A percentile compares a stretch with the other conserved stretches of the same genome.
Conservation (phyloP, 2,888 invertebrate species). For the Cephus nigrinus region DNA sequence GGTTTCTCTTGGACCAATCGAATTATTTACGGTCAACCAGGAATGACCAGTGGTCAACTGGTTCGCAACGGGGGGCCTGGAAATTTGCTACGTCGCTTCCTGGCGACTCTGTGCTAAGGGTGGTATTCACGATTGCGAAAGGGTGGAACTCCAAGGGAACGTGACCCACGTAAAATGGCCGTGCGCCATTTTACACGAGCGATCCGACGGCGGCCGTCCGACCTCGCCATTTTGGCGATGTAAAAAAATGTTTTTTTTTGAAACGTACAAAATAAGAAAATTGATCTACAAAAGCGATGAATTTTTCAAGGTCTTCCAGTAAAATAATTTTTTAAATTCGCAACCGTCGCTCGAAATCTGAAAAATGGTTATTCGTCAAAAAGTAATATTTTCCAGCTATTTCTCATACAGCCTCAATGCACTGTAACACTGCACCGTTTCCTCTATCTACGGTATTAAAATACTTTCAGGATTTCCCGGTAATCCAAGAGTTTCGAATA, state of each 20-base stretch:
- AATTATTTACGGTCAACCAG: constrained; percentile 61
- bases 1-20: constrained; percentile 36
- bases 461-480: not conserved
- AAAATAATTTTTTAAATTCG: too few relatives aligned
- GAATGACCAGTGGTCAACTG: constrained; percentile 62
- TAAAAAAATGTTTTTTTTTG: not conserved
- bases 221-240: not conserved
- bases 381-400: not conserved
- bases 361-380: not conserved
- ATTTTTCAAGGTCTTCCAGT: accelerated
- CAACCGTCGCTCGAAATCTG: not conserved
- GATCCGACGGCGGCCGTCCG: not conserved
- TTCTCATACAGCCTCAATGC: not conserved
- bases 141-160: not conserved
- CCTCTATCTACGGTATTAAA: not conserved
- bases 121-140: not conserved
- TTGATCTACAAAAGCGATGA: not conserved
- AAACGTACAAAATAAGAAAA: not conserved
- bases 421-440: not conserved
- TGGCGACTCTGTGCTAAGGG: constrained; percentile 37
- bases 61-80: constrained; percentile 48
- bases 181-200: constrained; percentile 47
- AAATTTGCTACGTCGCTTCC: constrained; percentile 42
- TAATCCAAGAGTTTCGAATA: constrained; percentile 29
- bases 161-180: constrained; percentile 54